These are phyloP conservation scores for Zalophus californianus DNA, from an alignment of 2,797 vertebrate species.

Conservation along the genomic window DNA sequence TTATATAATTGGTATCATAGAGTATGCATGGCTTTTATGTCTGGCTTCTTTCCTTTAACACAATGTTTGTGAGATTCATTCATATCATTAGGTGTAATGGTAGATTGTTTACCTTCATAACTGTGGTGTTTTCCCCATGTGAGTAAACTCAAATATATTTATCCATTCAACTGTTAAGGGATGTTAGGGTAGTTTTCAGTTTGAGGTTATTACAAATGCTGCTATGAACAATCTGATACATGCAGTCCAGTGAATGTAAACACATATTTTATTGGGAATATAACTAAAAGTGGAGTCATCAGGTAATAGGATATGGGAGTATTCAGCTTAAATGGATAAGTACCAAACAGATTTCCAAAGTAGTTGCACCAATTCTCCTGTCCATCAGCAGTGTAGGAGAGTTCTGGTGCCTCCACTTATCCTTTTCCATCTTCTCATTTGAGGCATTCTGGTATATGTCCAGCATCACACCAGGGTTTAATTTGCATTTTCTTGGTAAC, in stretches of 20 bases:
- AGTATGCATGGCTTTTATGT: background rate
- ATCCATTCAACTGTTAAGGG: background rate
- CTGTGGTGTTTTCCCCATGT: background rate
- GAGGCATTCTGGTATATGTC: background rate
- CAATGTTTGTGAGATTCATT: background rate
- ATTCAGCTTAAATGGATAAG: slow-evolving; percentile 7
- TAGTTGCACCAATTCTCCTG: background rate
- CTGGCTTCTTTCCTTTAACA: background rate
- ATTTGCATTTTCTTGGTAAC: background rate
- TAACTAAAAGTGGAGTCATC: background rate
- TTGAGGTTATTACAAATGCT: background rate
- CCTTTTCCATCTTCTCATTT: background rate
- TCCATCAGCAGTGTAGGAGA: background rate
- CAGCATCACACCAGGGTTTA: background rate
- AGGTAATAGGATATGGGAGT: background rate
- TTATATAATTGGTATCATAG: background rate
- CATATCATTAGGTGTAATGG: background rate
- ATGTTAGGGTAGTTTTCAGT: slow-evolving; percentile 17
- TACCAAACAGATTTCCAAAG: background rate
- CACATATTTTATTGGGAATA: slow-evolving; percentile 33
- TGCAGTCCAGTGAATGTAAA: background rate
- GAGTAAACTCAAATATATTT: background rate
- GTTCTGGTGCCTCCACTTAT: background rate
- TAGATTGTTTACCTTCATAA: background rate
- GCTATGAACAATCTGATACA: background rate